Evolutionary conservation across 2,113 vertebrate species (phyloP), one percentile per base, ranked within the genome.

Genomic region (Otus sunia): DNA sequence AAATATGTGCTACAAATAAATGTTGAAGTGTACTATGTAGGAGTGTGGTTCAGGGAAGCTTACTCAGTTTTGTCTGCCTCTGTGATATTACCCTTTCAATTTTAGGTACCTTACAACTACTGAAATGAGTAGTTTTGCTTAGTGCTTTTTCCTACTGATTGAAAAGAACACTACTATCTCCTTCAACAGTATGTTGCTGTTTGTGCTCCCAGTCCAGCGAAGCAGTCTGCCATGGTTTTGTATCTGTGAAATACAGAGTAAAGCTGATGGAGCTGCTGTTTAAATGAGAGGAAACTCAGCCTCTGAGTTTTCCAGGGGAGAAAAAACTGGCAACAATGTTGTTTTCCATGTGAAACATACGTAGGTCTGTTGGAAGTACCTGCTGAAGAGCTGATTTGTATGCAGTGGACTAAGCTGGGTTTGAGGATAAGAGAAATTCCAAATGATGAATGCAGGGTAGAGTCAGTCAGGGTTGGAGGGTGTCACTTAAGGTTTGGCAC

Each of bases 391-490:
- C 30, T 71, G 56, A 77, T 93, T 91, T 86, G 17, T 81, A 34
- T 71, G 39, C 16, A 63, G 2, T 26, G 50, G 69, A 30, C 67
- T 53, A 47, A 63, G 9, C 3, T 80, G 27, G 13, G 58, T 77
- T 92, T 79, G 34, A 88, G 47, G 62, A 30, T 72, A 82, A 74
- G 43, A 90, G 56, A 91, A 73, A 91, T 81, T 69, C 47, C 37
- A 45, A 88, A 56, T 45, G 21, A 56, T 69, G 45, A 45, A 77
- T 29, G 22, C 22, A 45, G 34, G 11, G 16, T 43, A 76, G n/a
- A 88, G 26, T 73, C 32, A 37, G 0, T 21, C 0, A 0, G 60
- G 34, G 77, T 76, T 52, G 53, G 63, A 71, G 32, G 16, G 17
- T 63, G 23, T 37, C 20, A 16, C 20, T 47, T 82, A 85, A 83